Base-by-base conservation (phyloP, 2,797 vertebrate genomes). In the Leptodactylus fallax region DNA sequence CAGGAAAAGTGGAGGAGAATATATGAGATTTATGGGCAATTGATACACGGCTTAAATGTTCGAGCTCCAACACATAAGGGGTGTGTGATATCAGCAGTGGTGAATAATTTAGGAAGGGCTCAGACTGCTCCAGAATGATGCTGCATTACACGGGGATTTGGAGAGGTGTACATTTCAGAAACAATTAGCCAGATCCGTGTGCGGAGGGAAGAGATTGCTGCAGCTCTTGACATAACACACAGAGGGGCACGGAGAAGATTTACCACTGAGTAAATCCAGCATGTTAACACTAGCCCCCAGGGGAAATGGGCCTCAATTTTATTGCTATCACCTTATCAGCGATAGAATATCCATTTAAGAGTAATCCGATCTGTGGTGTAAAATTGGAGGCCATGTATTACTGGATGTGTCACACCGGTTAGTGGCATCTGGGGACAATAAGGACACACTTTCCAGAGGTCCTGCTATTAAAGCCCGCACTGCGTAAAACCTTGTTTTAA, bases 261-360 rank as follows among this genome's bases (percentile, higher is more conserved):
- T 76, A 86, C 23, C 23, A 69, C 87, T 89, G 87, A 67, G 67
- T 89, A 86, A 85, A 74, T 53, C 69, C 63, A 82, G 74, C 53
- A 74, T 89, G 83, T 89, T 89, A 86, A 86, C 55, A 51, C 45
- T 25, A 86, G 83, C 71, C 74, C 85, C 45, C 17, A 53, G 60
- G 76, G 79, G 58, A 27, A 19, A 60, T 58, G 36, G 14, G 60
- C 67, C 27, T 82, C 61, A 61, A 69, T 71, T 86, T 89, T 79
- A 79, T 81, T 77, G 83, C 71, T 36, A 67, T 82, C 74, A 79
- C 84, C 76, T 89, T 86, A 89, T 76, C 84, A 76, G 55, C 81
- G 58, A 79, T 86, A 53, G 85, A 69, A 76, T 85, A 86, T 87
- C 88, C 85, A 89, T 89, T 89, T 89, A 85, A 47, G 23, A 79